Evolutionary conservation across 2,888 invertebrate genomes (phyloP).

Genomic region (Drosophila aldrichi): DNA sequence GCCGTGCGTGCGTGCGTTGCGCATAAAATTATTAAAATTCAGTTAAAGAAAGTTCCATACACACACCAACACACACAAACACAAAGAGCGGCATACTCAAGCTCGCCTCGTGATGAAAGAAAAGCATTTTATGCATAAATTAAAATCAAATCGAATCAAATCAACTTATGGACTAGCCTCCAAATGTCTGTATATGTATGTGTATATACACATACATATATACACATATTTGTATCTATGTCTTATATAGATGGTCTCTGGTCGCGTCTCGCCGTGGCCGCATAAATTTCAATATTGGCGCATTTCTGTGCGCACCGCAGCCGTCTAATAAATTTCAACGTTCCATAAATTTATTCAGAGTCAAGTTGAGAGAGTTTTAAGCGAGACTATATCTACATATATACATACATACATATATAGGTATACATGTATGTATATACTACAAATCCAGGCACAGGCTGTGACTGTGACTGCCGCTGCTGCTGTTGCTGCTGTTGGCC

Average conservation of each 20-base stretch:
- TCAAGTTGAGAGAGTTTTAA: conserved; percentile 62
- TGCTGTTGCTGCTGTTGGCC: conserved; percentile 18
- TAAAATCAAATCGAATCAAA: conserved; percentile 81
- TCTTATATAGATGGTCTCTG: conserved; percentile 6
- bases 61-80: not conserved
- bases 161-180: conserved; percentile 66
- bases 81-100: conserved; percentile 24
- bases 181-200: conserved; percentile 25
- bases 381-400: conserved; percentile 18
- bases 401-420: conserved; percentile 1
- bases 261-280: conserved; percentile 47
- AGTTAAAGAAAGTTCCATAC: conserved; percentile 77
- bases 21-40: conserved; percentile 82
- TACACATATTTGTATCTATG: not conserved
- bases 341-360: conserved; percentile 77
- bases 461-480: not conserved
- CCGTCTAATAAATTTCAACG: conserved; percentile 74
- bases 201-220: not conserved
- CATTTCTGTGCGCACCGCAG: conserved; percentile 68
- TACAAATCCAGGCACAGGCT: conserved; percentile 13
- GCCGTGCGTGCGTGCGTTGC: conserved; percentile 73
- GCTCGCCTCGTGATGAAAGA: conserved; percentile 75
- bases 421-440: not conserved
- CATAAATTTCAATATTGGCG: conserved; percentile 80
- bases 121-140: conserved; percentile 81